Percentiles rank a stretch among this genome's conserved stretches.
phyloP scores from a whole-genome alignment of 2,888 invertebrate species.

The Andrena hattorfiana region DNA sequence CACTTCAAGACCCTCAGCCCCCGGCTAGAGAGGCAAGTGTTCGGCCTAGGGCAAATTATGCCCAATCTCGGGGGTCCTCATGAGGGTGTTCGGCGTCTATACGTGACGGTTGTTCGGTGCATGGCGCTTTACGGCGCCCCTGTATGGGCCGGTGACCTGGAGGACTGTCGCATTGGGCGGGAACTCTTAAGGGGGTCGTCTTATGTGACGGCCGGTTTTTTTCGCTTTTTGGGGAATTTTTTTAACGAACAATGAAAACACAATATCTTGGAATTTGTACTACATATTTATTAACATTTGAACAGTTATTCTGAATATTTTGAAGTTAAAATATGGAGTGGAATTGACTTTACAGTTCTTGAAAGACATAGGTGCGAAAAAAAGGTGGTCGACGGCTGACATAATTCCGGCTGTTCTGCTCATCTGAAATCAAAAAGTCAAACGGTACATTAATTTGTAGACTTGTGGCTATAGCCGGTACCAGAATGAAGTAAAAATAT shows the following conservation, averaged over 20 bases:
- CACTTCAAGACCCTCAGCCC: too few relatives aligned
- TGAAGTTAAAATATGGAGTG: slow-evolving; percentile 1
- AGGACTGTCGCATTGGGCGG: too few relatives aligned
- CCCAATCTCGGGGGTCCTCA: too few relatives aligned
- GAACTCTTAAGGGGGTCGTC: slow-evolving; percentile 3
- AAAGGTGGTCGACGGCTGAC: slow-evolving; percentile 1
- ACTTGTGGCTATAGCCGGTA: slow-evolving; percentile 2
- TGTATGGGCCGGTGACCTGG: too few relatives aligned
- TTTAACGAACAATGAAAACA: not conserved
- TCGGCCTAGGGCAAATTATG: too few relatives aligned
- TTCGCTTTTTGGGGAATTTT: not conserved
- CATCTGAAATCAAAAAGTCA: not conserved
- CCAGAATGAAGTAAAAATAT: slow-evolving; percentile 1
- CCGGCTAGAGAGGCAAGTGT: too few relatives aligned
- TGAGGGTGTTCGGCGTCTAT: too few relatives aligned
- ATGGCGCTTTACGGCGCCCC: too few relatives aligned
- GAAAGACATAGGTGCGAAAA: not conserved
- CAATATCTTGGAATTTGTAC: not conserved
- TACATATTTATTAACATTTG: slow-evolving; percentile 3
- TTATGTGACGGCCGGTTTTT: not conserved
- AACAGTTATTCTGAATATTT: not conserved
- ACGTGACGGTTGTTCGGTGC: too few relatives aligned
- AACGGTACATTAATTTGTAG: not conserved
- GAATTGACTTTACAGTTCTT: not conserved
- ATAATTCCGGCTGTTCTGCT: not conserved